A percentile compares a stretch with the other conserved stretches of the same genome.
phyloP scores from a whole-genome alignment of 2,113 vertebrate genomes.

The Glaucidium brasilianum region DNA sequence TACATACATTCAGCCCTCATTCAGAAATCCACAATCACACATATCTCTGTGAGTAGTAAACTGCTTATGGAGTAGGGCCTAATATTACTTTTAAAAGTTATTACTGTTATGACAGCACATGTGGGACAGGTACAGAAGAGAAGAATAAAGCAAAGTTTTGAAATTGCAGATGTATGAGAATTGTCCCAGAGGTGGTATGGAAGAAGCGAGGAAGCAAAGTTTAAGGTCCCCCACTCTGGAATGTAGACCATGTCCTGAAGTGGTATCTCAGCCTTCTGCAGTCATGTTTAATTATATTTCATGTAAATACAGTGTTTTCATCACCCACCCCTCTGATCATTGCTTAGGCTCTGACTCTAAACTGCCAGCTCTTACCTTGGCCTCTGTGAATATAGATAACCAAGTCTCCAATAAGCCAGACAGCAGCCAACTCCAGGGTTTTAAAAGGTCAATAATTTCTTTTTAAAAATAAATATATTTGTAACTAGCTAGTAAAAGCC shows the following conservation, averaged over 20 bases:
- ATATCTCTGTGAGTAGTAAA: neutral
- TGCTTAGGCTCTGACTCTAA: neutral
- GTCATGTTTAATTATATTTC: neutral
- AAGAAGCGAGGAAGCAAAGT: neutral
- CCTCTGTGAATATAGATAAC: neutral
- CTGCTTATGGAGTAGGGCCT: neutral
- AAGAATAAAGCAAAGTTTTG: neutral
- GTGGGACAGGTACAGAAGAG: neutral
- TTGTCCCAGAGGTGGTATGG: neutral
- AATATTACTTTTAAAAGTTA: neutral
- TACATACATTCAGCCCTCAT: neutral
- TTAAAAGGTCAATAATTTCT: conserved; percentile 42
- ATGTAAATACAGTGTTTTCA: neutral
- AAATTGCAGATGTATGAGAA: neutral
- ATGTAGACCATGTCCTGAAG: neutral
- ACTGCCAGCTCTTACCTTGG: neutral
- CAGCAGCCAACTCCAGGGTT: neutral
- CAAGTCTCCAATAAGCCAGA: neutral
- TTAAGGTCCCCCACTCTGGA: neutral
- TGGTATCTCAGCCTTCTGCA: neutral
- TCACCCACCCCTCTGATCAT: neutral
- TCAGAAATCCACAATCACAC: neutral
- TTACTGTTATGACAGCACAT: neutral
- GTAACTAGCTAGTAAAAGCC: conserved; percentile 13
- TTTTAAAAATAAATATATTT: conserved; percentile 31